phyloP scores from a whole-genome alignment of 1,140 invertebrate genomes.

The Eubasilissa regina region DNA sequence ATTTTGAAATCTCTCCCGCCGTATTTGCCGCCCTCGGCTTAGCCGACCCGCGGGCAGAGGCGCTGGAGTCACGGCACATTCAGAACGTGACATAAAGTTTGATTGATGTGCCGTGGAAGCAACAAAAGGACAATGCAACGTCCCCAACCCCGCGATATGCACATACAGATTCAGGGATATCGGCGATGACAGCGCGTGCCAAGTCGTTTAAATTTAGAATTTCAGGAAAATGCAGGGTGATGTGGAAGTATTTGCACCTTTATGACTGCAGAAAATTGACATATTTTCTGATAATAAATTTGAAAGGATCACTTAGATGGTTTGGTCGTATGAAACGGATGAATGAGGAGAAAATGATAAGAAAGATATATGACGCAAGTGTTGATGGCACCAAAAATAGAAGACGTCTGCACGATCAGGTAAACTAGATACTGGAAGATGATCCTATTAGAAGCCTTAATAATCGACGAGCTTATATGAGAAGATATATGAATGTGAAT shows the following conservation, averaged over 20 bases:
- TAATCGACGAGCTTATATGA: too few species aligned
- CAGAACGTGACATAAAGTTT: constrained; percentile 56
- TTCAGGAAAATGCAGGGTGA: neutral
- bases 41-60: constrained; percentile 11
- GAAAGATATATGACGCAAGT: too few species aligned
- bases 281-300: too few species aligned
- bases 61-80: constrained; percentile 19
- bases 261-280: too few species aligned
- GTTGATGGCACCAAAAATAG: too few species aligned
- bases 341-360: too few species aligned
- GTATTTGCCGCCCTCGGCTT: constrained; percentile 29
- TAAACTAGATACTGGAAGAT: too few species aligned
- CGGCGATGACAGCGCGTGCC: constrained; percentile 56
- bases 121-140: constrained; percentile 54
- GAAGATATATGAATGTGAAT: too few species aligned
- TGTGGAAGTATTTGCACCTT: neutral
- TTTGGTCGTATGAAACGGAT: too few species aligned
- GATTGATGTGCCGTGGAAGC: constrained; percentile 54
- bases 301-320: too few species aligned
- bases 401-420: too few species aligned
- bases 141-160: constrained; percentile 35
- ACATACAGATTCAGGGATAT: constrained; percentile 23
- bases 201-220: constrained; percentile 49
- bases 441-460: too few species aligned
- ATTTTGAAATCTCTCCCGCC: constrained; percentile 2